Evolutionary conservation across 2,113 vertebrate species (phyloP), one percentile per base, ranked within the genome.

Genomic region (Cepphus grylle): DNA sequence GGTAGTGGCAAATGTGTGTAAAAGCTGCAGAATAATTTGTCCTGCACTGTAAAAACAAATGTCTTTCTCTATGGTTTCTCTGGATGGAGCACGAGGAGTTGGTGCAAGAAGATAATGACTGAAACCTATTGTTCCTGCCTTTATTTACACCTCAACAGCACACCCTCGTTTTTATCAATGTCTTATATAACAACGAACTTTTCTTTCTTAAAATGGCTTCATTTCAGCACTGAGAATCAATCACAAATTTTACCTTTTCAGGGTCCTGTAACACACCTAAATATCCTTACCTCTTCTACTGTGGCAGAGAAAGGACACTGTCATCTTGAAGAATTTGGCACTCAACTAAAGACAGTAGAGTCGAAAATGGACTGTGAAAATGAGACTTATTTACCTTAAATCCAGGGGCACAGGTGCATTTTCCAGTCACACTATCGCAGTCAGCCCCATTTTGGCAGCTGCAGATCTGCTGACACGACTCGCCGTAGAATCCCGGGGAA

Each of bases 401-500:
- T 95, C 99, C 99, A 14, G 99, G 99, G 20, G 99, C 99, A 96
- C 99, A 99, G 97, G 98, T 96, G 97, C 99, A 99, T 96, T 98
- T 98, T 29, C 99, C 99, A 4, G 95, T 99, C 96, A 99, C 99
- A 20, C 99, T 99, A 96, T 99, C 98, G 53, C 99, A 99, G 97
- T 99, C 99, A 3, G 99, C 99, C 29, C 99, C 99, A 0, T 99
- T 99, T 92, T 99, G 99, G 96, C 99, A 99, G 97, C 96, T 99
- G 98, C 99, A 99, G 96, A 99, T 98, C 96, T 99, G 98, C 88
- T 98, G 98, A 98, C 99, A 99, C 15, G 98, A 98, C 96, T 99
- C 93, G 15, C 99, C 99, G 0, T 98, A 99, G 97, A 99, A 99
- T 42, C 99, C 99, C 0, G 99, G 99, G 21, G 99, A 97, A 88